A percentile compares a stretch with the other conserved stretches of the same genome.
Conservation (phyloP, 2,113 vertebrate species). For the Heterotis niloticus region DNA sequence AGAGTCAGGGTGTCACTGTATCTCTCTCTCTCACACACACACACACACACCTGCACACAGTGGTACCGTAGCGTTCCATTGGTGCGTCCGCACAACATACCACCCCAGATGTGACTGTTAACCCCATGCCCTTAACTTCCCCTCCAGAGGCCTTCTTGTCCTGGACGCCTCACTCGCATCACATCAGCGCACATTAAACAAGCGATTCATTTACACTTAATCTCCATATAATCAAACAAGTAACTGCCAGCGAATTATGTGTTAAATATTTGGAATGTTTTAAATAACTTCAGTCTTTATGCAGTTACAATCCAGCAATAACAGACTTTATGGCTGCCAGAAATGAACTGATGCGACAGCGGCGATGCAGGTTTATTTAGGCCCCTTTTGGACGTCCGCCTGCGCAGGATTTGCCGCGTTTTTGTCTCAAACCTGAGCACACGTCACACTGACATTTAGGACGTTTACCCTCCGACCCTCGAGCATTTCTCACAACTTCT, state of each 20-base stretch:
- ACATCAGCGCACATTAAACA: background rate
- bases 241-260: background rate
- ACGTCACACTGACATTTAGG: background rate
- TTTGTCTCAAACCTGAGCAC: constrained; percentile 26
- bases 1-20: background rate
- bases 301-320: too few relatives aligned
- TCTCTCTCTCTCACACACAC: background rate
- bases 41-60: background rate
- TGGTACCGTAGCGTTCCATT: background rate
- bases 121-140: constrained; percentile 30
- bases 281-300: too few relatives aligned
- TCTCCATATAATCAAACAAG: background rate
- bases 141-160: too few relatives aligned
- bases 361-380: constrained; percentile 67
- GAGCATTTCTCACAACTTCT: background rate
- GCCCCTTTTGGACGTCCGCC: constrained; percentile 61
- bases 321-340: background rate
- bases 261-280: background rate
- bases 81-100: too few relatives aligned
- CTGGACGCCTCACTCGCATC: background rate
- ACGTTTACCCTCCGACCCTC: background rate
- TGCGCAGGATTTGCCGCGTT: constrained; percentile 59
- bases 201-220: background rate
- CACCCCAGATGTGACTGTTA: constrained; percentile 40
- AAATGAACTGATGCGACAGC: constrained; percentile 31